Base-by-base conservation (phyloP, 2,888 invertebrate species). In the Drosophila paranaensis region DNA sequence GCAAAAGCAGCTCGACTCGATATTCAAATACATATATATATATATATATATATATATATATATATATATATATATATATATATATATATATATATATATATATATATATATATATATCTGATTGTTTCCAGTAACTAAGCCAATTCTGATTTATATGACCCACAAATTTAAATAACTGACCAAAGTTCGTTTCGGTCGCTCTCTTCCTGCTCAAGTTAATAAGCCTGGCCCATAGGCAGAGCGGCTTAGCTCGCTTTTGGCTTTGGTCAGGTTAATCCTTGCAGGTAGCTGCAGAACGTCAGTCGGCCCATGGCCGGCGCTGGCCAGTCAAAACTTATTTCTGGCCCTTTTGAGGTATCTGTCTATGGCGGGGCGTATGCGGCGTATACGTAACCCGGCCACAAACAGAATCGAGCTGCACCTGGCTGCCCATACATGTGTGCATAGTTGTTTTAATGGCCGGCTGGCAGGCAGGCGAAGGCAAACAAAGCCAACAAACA, bases 401-500 rank as follows among this genome's bases (percentile, higher is more conserved):
- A 53, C 80, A 77, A 65, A 56, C 80, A 63, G 80, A 56, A 77
- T 69, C 70, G 60, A 57, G 55, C 8, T 33, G 30, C 33, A 65
- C 37, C 56, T 60, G 51, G 37, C 35, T 62, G 57, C 54, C 42
- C 37, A 56, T 53, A 71, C 48, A 72, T 40, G 42, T 77, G 77
- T 53, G 51, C 48, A 9, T 43, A 55, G 69, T 65, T 74, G 79
- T 71, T 79, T 64, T 79, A 79, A 74, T 77, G 66, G 60, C 39
- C n/a, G n/a, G 35, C 53, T 33, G 50, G 1, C 37, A 37, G 20
- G 13, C 14, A 14, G 9, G 62, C 54, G 62, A 68, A 50, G 50
- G 54, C 74, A 77, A 79, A 68, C 81, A 81, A 81, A 71, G 64
- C 78, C 79, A 79, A 70, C 79, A 81, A 77, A 74, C 81, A 77